A percentile compares a stretch with the other conserved stretches of the same genome.
phyloP scores from a whole-genome alignment of 2,113 vertebrate species.

The Mesitornis unicolor region DNA sequence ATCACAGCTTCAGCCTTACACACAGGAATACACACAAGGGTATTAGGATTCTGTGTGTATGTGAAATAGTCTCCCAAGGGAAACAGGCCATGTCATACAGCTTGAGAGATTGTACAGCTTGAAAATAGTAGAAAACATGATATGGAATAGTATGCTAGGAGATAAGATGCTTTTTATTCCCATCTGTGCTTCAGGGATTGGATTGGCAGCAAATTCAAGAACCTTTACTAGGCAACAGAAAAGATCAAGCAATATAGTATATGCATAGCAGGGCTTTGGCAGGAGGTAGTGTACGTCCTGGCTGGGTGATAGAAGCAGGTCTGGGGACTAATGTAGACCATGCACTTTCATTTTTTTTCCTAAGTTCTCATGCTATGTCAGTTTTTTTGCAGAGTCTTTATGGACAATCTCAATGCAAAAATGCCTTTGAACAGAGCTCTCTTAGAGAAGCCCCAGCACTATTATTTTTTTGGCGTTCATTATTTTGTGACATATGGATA shows the following conservation, averaged over 20 bases:
- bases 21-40: neutral
- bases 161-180: constrained; percentile 26
- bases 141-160: neutral
- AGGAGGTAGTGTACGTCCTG: neutral
- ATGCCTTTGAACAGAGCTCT: neutral
- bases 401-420: neutral
- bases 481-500: constrained; percentile 43
- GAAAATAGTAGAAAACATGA: constrained; percentile 31
- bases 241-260: neutral
- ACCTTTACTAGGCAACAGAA: constrained; percentile 36
- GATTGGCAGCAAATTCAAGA: constrained; percentile 38
- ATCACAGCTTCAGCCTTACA: neutral
- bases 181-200: constrained; percentile 28
- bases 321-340: neutral
- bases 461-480: constrained; percentile 49
- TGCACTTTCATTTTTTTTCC: neutral
- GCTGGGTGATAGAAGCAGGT: neutral
- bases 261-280: neutral
- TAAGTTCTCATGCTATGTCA: neutral
- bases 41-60: neutral
- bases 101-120: neutral
- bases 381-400: neutral
- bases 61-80: neutral
- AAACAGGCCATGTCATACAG: neutral
- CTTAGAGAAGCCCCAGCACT: neutral